Percentiles rank a stretch among this genome's conserved stretches.
These are phyloP conservation scores for Alethe castanea DNA, from an alignment of 2,113 vertebrate genomes.

Conservation along the genomic window DNA sequence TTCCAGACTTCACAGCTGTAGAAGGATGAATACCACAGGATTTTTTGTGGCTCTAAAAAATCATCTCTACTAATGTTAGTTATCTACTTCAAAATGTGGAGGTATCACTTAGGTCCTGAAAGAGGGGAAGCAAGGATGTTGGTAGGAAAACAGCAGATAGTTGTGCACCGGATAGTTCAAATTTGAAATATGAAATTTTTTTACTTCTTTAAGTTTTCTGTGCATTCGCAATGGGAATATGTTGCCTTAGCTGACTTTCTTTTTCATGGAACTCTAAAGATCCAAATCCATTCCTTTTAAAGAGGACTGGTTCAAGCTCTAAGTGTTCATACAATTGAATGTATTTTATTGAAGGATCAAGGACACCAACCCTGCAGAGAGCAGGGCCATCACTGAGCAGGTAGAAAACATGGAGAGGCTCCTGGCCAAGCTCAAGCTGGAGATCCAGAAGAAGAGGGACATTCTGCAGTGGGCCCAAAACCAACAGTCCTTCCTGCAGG, in stretches of 20 bases:
- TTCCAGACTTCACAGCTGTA: neutral
- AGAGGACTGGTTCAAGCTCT: neutral
- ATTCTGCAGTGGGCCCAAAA: conserved; percentile 59
- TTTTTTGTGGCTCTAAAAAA: neutral
- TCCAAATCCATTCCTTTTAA: neutral
- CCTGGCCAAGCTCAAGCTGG: conserved; percentile 69
- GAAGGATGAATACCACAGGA: neutral
- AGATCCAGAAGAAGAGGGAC: conserved; percentile 37
- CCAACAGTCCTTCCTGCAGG: conserved; percentile 75
- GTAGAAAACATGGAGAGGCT: conserved; percentile 77
- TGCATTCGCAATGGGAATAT: neutral
- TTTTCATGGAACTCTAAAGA: neutral
- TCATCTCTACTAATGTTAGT: neutral
- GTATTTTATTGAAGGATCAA: conserved; percentile 72
- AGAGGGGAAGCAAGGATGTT: neutral
- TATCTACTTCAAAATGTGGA: neutral
- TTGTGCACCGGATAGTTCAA: neutral
- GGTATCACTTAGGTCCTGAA: neutral
- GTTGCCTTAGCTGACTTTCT: neutral
- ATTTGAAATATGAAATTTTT: neutral
- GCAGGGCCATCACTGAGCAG: conserved; percentile 75
- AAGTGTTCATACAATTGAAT: neutral
- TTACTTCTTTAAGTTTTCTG: neutral
- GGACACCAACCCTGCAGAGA: conserved; percentile 80
- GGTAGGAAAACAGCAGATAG: neutral